These are phyloP conservation scores for Drosophila parabipectinata DNA, from an alignment of 1,140 invertebrate species.

Conservation along the genomic window DNA sequence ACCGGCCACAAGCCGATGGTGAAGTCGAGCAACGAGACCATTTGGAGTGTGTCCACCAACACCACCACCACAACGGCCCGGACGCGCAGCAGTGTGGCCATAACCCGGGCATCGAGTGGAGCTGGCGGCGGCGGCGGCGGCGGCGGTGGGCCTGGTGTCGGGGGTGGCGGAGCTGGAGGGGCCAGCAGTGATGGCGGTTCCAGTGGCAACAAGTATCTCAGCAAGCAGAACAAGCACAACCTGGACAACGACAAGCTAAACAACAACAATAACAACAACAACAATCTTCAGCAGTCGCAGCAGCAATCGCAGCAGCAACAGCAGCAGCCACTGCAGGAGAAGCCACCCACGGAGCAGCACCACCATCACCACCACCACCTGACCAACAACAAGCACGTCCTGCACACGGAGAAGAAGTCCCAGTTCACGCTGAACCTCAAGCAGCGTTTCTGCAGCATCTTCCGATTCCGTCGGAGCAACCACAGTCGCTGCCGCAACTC, in stretches of 20 bases:
- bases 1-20: conserved; percentile 43
- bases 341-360: conserved; percentile 32
- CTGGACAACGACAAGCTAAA: conserved; percentile 83
- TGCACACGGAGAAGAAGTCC: conserved; percentile 74
- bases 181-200: conserved; percentile 71
- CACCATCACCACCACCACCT: conserved; percentile 22
- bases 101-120: conserved; percentile 45
- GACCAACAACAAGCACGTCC: conserved; percentile 83
- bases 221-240: conserved; percentile 73
- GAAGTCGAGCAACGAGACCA: conserved; percentile 75
- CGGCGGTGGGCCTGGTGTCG: not conserved
- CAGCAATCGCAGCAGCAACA: conserved; percentile 31
- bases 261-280: conserved; percentile 77
- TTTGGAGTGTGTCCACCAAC: conserved; percentile 71
- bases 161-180: conserved; percentile 70
- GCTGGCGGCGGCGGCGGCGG: conserved; percentile 77
- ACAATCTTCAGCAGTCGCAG: conserved; percentile 39
- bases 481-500: conserved; percentile 75
- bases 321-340: conserved; percentile 36
- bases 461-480: conserved; percentile 87
- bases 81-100: conserved; percentile 65
- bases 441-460: conserved; percentile 93
- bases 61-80: conserved; percentile 61
- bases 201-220: conserved; percentile 59
- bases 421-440: conserved; percentile 88